phyloP scores from a whole-genome alignment of 2,113 vertebrate genomes.

The Peucedramus taeniatus region DNA sequence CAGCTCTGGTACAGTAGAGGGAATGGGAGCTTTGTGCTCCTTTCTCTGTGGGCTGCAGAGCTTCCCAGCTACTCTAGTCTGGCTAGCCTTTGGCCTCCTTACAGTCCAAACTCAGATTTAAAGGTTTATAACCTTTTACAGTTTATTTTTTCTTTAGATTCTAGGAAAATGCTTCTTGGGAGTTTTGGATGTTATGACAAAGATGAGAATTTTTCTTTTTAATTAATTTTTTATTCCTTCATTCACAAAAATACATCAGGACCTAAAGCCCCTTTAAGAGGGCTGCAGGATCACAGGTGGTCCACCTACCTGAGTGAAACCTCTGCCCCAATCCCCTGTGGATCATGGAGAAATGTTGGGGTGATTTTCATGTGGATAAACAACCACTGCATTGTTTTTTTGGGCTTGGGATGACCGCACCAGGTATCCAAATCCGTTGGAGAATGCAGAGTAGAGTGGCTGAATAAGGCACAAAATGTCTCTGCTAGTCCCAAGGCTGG shows the following conservation, averaged over 20 bases:
- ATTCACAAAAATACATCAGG: neutral
- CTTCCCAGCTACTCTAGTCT: neutral
- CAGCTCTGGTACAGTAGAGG: neutral
- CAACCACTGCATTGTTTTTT: neutral
- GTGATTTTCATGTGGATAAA: neutral
- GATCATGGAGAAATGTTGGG: neutral
- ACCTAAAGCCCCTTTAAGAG: neutral
- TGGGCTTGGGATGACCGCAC: neutral
- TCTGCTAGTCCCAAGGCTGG: neutral
- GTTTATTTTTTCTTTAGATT: neutral
- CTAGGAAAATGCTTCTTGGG: neutral
- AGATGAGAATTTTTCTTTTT: neutral
- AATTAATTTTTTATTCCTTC: neutral
- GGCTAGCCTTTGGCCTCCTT: neutral
- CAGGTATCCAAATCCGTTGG: neutral
- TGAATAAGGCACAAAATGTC: neutral
- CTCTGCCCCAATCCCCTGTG: neutral
- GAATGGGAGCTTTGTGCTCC: constrained; percentile 3
- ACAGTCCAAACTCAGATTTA: neutral
- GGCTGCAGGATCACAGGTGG: neutral
- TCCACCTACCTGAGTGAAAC: neutral
- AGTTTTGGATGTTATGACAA: neutral
- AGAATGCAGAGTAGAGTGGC: neutral
- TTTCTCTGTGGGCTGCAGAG: neutral
- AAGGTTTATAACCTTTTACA: neutral